phyloP scores from a whole-genome alignment of 2,797 vertebrate genomes.

The Helostoma temminkii region DNA sequence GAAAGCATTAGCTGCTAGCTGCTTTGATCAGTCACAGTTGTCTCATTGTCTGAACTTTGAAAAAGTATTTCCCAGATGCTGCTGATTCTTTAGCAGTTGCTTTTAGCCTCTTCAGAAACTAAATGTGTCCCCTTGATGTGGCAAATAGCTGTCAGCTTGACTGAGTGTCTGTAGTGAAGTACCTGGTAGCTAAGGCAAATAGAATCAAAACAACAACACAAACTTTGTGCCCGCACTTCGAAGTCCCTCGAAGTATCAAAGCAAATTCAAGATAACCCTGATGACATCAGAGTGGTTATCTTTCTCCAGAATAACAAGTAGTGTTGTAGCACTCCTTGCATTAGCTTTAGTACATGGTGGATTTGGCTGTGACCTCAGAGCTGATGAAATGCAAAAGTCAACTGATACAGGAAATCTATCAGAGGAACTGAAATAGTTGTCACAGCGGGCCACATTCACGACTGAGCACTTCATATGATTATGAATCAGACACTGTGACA shows the following conservation, averaged over 20 bases:
- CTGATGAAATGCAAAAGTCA: neutral
- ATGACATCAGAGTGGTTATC: neutral
- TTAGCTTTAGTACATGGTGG: neutral
- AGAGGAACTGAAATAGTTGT: neutral
- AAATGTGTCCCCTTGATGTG: too few species aligned
- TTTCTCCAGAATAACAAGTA: neutral
- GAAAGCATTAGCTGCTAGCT: too few species aligned
- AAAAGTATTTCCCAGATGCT: too few species aligned
- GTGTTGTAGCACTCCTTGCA: neutral
- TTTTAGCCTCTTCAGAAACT: too few species aligned
- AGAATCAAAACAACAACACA: too few species aligned
- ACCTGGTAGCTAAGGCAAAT: too few species aligned
- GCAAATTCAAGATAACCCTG: too few species aligned
- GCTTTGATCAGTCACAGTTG: too few species aligned
- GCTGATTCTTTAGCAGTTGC: too few species aligned
- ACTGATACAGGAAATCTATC: neutral
- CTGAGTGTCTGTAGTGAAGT: too few species aligned
- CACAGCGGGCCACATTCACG: neutral
- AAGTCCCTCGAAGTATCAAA: neutral
- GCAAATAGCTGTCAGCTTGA: too few species aligned
- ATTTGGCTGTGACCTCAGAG: neutral
- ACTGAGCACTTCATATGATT: neutral
- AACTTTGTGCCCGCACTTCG: neutral
- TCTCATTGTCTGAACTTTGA: too few species aligned
- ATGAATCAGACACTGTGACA: constrained; percentile 4